Conservation (phyloP, 2,113 vertebrate species). For the Paedocypris sp. region DNA sequence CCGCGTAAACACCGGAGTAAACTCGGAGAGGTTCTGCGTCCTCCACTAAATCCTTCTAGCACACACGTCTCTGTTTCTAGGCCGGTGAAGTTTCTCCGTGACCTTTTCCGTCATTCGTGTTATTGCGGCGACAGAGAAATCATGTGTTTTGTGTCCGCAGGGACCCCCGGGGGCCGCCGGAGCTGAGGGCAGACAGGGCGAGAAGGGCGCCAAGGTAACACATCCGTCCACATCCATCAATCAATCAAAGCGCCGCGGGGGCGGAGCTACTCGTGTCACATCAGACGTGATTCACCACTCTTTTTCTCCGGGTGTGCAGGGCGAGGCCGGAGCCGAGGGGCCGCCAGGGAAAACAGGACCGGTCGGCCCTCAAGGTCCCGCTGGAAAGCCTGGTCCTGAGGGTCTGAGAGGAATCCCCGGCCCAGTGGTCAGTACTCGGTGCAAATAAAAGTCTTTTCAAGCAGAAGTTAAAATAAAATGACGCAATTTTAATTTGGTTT, state of each 20-base stretch:
- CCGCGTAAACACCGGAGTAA: background rate
- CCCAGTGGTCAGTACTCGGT: conserved; percentile 77
- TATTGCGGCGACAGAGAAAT: background rate
- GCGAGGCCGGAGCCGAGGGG: conserved; percentile 84
- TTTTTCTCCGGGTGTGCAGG: conserved; percentile 53
- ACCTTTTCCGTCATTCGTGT: conserved; percentile 6
- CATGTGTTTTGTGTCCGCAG: conserved; percentile 51
- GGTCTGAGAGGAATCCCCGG: conserved; percentile 91
- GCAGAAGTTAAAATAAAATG: no score
- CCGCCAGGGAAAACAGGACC: conserved; percentile 92
- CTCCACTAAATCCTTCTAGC: background rate
- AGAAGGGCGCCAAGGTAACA: conserved; percentile 94
- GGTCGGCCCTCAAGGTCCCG: conserved; percentile 84
- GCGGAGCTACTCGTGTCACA: no score
- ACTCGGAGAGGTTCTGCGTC: background rate
- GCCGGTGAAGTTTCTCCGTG: background rate
- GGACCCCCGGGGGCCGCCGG: conserved; percentile 83
- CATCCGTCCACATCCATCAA: background rate
- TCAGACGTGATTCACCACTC: background rate
- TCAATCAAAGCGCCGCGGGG: conserved; percentile 13
- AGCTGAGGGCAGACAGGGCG: conserved; percentile 90
- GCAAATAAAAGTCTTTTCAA: no score
- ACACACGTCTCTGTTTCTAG: no score
- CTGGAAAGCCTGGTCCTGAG: conserved; percentile 89
- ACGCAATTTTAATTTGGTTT: no score